phyloP scores from a whole-genome alignment of 2,797 vertebrate genomes.

The Helicolenus hilgendorfi region DNA sequence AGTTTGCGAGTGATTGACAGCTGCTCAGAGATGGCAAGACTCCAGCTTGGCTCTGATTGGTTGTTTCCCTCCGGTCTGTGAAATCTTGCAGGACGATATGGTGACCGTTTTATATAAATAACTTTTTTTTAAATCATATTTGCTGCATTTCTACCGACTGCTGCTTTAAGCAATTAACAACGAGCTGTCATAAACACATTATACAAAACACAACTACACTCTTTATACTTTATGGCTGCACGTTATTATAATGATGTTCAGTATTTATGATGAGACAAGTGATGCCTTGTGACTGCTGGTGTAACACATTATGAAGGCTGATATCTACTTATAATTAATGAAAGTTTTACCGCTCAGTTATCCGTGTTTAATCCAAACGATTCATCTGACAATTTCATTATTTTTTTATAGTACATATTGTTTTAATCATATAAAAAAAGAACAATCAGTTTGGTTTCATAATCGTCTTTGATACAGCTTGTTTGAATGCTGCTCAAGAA shows the following conservation, averaged over 20 bases:
- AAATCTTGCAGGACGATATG: too few species aligned
- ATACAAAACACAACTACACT: neutral
- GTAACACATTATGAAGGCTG: neutral
- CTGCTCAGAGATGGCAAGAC: too few species aligned
- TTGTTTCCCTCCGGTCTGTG: too few species aligned
- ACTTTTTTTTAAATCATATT: too few species aligned
- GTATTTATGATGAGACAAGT: neutral
- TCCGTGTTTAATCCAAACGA: neutral
- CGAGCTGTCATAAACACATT: conserved; percentile 13
- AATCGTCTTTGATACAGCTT: neutral
- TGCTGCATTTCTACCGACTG: too few species aligned
- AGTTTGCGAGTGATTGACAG: too few species aligned
- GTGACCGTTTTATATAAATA: too few species aligned
- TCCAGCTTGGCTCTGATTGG: too few species aligned
- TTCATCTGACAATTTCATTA: neutral
- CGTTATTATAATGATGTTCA: neutral
- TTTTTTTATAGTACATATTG: neutral
- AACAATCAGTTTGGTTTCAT: neutral
- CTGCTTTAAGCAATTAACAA: neutral
- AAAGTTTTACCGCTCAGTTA: neutral
- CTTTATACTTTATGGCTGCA: neutral
- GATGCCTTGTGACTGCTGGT: neutral
- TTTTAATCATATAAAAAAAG: neutral
- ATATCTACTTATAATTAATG: neutral
- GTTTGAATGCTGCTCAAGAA: neutral